Percentiles rank a stretch among this genome's conserved stretches.
These are phyloP conservation scores for Brachionus asplanchnoidis DNA, from an alignment of 1,140 invertebrate species.

Conservation along the genomic window DNA sequence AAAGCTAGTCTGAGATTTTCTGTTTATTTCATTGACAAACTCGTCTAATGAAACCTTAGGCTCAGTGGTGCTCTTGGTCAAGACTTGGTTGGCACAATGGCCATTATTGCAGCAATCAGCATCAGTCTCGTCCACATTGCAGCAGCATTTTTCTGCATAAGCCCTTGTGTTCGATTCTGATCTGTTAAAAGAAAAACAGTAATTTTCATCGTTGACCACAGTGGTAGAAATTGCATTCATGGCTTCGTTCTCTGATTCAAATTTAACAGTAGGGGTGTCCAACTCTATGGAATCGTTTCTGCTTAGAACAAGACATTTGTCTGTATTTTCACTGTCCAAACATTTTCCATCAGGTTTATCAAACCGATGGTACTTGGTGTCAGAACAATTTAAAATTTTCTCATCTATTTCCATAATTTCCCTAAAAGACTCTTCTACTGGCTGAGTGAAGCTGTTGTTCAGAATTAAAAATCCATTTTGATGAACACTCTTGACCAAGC, in stretches of 20 bases:
- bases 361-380: background rate
- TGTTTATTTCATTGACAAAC: background rate
- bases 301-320: background rate
- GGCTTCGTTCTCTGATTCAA: constrained; percentile 16
- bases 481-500: constrained; percentile 28
- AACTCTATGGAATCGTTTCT: background rate
- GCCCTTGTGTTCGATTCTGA: background rate
- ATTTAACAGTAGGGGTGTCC: background rate
- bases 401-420: background rate
- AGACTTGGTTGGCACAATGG: background rate
- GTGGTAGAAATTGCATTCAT: constrained; percentile 30
- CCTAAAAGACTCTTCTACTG: background rate
- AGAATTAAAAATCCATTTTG: constrained; percentile 18
- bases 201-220: constrained; percentile 13
- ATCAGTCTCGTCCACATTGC: constrained; percentile 17
- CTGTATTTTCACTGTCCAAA: background rate
- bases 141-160: background rate
- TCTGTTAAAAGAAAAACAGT: constrained; percentile 30
- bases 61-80: background rate
- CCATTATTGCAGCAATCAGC: constrained; percentile 37
- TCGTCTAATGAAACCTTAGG: background rate
- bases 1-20: background rate
- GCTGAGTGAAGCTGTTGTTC: background rate
- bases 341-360: background rate
- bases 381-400: background rate